Evolutionary conservation across 2,797 vertebrate species (phyloP), one percentile per base, ranked within the genome.

Genomic region (Lagodon rhomboides): DNA sequence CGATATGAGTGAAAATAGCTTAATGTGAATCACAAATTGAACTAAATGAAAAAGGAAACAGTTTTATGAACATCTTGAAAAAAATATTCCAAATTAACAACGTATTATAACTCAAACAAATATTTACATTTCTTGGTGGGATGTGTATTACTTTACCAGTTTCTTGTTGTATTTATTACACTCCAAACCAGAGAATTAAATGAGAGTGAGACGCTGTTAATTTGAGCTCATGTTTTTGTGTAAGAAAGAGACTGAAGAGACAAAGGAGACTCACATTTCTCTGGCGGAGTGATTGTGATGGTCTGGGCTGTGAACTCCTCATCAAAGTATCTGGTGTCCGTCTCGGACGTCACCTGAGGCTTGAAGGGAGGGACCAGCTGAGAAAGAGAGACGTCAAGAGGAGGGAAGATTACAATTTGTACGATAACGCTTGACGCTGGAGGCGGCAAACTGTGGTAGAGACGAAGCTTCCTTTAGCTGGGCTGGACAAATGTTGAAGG

Each of bases 221-320:
- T 23, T 54, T 20, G 50, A 7, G 43, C 49, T 59, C 53, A 43
- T 78, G 72, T 83, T 43, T 74, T 47, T 41, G 23, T 3, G 18
- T 25, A 16, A 7, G 46, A 18, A 4, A 38, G 38, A 13, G 65
- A 50, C 53, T 20, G 18, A 62, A 59, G 23, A 54, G 43, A 49
- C 34, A 61, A 56, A 61, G 49, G 69, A 79, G 69, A 95, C 98
- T 97, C 93, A 99, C 98, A 99, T 96, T 99, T 99, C 95, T 99
- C 98, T 85, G 98, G 98, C 8, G 98, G 98, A 27, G 98, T 99
- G 96, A 99, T 98, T 85, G 98, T 99, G 96, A 99, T 99, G 86
- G 97, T 99, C 94, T 99, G 98, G 90, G 98, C 98, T 84, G 98
- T 99, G 94, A 99, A 99, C 95, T 99, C 98, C 95, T 99, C 98